Evolutionary conservation across 2,888 invertebrate species (phyloP).

Genomic region (Stramonita haemastoma): DNA sequence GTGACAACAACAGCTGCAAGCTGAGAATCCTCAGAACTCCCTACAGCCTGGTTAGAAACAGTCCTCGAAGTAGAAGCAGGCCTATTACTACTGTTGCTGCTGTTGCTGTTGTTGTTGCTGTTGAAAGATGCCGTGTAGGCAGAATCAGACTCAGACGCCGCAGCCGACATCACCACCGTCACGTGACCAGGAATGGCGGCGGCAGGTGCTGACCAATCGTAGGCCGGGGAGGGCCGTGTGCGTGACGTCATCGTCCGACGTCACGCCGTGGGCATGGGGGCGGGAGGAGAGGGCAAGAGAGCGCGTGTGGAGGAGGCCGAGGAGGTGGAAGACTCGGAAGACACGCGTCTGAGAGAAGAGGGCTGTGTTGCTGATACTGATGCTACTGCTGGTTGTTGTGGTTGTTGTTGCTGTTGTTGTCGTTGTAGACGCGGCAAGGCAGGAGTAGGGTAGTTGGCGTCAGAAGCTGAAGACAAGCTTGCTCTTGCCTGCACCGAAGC

Average conservation of each 20-base stretch:
- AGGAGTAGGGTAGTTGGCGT: no score
- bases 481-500: background rate
- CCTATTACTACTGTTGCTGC: background rate
- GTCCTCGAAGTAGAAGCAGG: background rate
- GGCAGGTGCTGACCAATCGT: background rate
- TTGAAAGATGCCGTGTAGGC: background rate
- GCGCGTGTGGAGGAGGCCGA: background rate
- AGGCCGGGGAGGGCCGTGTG: slow-evolving; percentile 25
- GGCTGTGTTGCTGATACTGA: background rate
- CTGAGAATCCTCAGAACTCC: background rate
- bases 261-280: background rate
- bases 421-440: background rate
- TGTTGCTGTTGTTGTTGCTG: background rate
- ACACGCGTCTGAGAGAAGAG: background rate
- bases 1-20: no score
- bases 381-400: background rate
- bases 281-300: background rate
- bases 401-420: background rate
- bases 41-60: background rate
- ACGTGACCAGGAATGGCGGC: background rate
- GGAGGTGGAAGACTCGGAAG: background rate
- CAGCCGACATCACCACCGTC: background rate
- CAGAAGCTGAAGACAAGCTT: background rate
- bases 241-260: background rate
- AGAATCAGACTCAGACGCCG: background rate